phyloP scores from a whole-genome alignment of 2,113 vertebrate species.

The Syngnathus floridae region DNA sequence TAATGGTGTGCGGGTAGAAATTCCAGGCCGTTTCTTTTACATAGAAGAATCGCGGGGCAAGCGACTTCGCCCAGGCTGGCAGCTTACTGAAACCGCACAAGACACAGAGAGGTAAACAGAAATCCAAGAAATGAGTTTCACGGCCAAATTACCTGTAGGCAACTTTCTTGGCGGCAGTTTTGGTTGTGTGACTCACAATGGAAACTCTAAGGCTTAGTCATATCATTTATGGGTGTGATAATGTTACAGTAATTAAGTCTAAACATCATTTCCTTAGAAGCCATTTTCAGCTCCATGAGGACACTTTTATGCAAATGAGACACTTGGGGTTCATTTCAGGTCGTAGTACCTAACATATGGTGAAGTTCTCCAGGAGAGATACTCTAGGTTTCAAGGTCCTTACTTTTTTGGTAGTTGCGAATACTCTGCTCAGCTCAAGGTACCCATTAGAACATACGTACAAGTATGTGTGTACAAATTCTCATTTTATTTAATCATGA shows the following conservation, averaged over 20 bases:
- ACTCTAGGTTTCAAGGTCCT: neutral
- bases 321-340: neutral
- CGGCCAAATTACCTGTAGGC: constrained; percentile 51
- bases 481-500: neutral
- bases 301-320: neutral
- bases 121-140: constrained; percentile 38
- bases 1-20: constrained; percentile 77
- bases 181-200: constrained; percentile 51
- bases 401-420: neutral
- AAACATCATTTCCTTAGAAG: neutral
- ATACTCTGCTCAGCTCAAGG: neutral
- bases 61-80: constrained; percentile 67
- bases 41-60: constrained; percentile 73
- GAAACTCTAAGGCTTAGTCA: constrained; percentile 37
- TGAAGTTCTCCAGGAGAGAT: neutral
- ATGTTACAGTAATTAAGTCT: neutral
- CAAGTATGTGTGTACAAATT: neutral
- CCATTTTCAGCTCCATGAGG: neutral
- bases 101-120: constrained; percentile 2
- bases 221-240: constrained; percentile 35
- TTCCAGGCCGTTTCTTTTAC: constrained; percentile 79
- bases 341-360: neutral
- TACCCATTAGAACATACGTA: neutral
- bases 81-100: constrained; percentile 65
- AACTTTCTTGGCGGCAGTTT: constrained; percentile 29